Base-by-base conservation (phyloP, 1,140 invertebrate genomes). In the Conus ventricosus region DNA sequence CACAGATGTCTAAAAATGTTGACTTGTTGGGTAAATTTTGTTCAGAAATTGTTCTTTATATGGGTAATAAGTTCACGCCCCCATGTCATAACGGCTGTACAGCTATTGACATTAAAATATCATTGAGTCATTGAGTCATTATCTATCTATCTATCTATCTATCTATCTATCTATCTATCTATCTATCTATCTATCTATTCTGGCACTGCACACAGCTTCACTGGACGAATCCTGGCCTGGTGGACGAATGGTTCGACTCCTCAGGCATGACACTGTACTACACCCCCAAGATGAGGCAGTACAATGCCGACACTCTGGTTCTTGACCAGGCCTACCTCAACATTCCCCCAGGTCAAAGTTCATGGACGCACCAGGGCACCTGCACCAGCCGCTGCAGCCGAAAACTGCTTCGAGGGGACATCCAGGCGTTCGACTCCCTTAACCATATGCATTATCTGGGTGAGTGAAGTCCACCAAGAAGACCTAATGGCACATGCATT, bases 381-480 rank as follows among this genome's bases (percentile, higher is more conserved):
- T 86, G 85, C 27, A 6, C 85, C 53, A 63, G 60, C 13, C 27
- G 51, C 53, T 85, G 84, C 63, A 63, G 39, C 84, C 51, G 17
- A 17, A 85, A 76, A 25, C 10, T 51, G 6, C 7, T 86, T 5
- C 17, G 11, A 4, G 60, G 53, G 10, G 25, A 57, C 27, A 71
- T 86, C 51, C 25, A 86, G 13, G 67, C 75, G 25, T 71, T 71
- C 51, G 5, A 6, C 20, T 20, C 85, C 15, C n/a, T 75, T 25
- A 76, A 86, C 51, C 85, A 86, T n/a, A 86, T 86, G 85, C 85
- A 86, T 27, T 86, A 86, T 51, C 71, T 84, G 53, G 83, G 83
- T 84, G 3, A 60, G 39, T 39, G 39, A 39, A 39, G 39, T 39
- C 39, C 39, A 39, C 39, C 39, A 39, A n/a, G 11, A 39, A n/a